These are phyloP conservation scores for Smutsia temminckii DNA, from an alignment of 2,797 vertebrate genomes.

Conservation along the genomic window DNA sequence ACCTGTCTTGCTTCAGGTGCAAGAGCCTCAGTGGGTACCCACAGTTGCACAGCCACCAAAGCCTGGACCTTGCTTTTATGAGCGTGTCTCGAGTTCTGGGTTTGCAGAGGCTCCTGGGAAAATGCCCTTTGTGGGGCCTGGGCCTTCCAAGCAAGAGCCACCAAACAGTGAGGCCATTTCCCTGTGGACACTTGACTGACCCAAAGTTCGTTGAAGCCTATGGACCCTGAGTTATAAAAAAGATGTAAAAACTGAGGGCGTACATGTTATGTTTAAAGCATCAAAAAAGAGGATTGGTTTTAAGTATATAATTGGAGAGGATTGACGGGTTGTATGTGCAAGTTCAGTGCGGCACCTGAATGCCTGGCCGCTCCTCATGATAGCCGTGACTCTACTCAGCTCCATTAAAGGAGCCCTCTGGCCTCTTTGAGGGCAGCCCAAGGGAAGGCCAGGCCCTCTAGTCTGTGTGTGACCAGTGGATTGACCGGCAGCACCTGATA, in stretches of 20 bases:
- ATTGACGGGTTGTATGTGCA: neutral
- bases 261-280: neutral
- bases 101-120: slow-evolving; percentile 33
- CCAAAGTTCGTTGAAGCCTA: slow-evolving; percentile 11
- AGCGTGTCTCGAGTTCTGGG: neutral
- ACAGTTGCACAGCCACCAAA: neutral
- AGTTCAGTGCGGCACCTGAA: neutral
- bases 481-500: no score
- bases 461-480: neutral
- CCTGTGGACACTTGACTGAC: neutral
- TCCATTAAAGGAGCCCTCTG: neutral
- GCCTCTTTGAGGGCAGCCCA: neutral
- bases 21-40: neutral
- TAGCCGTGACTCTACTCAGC: neutral
- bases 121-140: neutral
- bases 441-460: neutral
- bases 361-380: neutral
- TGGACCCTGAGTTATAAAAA: neutral
- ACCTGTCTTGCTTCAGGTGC: neutral
- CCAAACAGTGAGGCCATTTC: neutral
- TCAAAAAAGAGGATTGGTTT: neutral
- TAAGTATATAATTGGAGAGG: neutral
- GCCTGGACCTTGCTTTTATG: neutral
- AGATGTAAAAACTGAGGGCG: neutral
- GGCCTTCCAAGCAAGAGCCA: neutral